Evolutionary conservation across 2,888 invertebrate genomes (phyloP).

Genomic region (Adelognathus sp.): DNA sequence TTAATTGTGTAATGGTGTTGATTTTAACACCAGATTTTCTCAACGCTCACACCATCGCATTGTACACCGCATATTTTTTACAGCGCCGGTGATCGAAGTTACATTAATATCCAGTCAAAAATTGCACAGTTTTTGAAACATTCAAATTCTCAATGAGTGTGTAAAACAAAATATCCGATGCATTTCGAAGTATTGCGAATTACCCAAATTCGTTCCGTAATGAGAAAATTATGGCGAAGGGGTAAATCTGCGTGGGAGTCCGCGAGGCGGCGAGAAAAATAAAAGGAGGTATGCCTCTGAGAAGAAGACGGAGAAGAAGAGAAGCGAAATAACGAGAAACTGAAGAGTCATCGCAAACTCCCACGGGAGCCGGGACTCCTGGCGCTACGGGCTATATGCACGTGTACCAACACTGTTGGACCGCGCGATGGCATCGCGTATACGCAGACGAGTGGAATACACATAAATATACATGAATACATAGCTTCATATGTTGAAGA

Average conservation of each 20-base stretch:
- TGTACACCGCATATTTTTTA: too few relatives aligned
- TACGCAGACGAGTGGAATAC: slow-evolving; percentile 5
- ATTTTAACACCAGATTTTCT: too few relatives aligned
- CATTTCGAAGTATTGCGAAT: background rate
- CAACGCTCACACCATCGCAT: too few relatives aligned
- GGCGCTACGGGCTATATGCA: slow-evolving; percentile 2
- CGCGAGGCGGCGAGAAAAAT: background rate
- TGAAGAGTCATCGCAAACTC: background rate
- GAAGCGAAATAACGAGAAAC: background rate
- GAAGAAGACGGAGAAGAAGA: background rate
- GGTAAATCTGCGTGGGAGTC: background rate
- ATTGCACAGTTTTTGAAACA: background rate
- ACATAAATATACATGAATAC: slow-evolving; percentile 7
- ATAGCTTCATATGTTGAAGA: slow-evolving; percentile 2
- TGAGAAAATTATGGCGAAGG: background rate
- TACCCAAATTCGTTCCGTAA: background rate
- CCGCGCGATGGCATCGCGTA: background rate
- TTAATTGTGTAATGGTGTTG: too few relatives aligned
- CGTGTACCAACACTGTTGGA: slow-evolving; percentile 2
- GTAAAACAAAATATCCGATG: background rate
- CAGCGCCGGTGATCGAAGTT: too few relatives aligned
- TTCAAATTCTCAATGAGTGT: background rate
- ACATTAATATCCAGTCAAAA: too few relatives aligned
- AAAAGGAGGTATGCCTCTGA: background rate
- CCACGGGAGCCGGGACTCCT: background rate